Evolutionary conservation across 2,888 invertebrate species (phyloP).

Genomic region (Loripinus fragilis): DNA sequence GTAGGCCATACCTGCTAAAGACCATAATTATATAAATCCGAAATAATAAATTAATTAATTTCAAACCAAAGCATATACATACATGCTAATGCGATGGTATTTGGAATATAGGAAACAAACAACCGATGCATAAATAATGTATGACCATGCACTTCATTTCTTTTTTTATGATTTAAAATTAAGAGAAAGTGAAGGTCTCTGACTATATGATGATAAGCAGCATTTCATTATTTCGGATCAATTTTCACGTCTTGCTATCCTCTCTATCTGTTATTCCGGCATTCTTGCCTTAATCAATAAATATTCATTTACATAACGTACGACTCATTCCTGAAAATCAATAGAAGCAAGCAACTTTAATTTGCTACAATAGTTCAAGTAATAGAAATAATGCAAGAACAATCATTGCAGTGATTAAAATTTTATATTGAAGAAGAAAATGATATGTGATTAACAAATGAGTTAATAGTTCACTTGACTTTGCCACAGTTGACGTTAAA

Average conservation of each 20-base stretch:
- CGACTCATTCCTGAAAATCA: not conserved
- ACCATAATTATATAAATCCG: too few species aligned
- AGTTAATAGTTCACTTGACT: too few species aligned
- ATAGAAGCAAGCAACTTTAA: slow-evolving; percentile 10
- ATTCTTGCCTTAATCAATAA: slow-evolving; percentile 25
- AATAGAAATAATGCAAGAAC: slow-evolving; percentile 11
- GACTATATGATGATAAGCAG: slow-evolving; percentile 4
- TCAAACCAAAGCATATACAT: too few species aligned
- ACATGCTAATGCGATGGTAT: too few species aligned
- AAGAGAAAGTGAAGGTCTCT: not conserved
- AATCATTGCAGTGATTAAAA: slow-evolving; percentile 6
- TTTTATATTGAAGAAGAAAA: not conserved
- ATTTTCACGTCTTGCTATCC: slow-evolving; percentile 19
- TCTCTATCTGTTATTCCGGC: slow-evolving; percentile 5
- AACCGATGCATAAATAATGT: too few species aligned
- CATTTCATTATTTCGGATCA: slow-evolving; percentile 12
- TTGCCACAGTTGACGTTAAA: too few species aligned
- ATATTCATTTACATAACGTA: slow-evolving; percentile 33
- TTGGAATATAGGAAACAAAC: too few species aligned
- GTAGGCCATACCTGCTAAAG: too few species aligned
- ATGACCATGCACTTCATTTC: too few species aligned
- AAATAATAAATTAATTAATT: too few species aligned
- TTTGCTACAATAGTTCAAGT: slow-evolving; percentile 13
- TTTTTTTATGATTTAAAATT: slow-evolving; percentile 1
- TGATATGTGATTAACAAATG: too few species aligned